phyloP scores from a whole-genome alignment of 1,140 invertebrate species.

The Cecropterus lyciades region DNA sequence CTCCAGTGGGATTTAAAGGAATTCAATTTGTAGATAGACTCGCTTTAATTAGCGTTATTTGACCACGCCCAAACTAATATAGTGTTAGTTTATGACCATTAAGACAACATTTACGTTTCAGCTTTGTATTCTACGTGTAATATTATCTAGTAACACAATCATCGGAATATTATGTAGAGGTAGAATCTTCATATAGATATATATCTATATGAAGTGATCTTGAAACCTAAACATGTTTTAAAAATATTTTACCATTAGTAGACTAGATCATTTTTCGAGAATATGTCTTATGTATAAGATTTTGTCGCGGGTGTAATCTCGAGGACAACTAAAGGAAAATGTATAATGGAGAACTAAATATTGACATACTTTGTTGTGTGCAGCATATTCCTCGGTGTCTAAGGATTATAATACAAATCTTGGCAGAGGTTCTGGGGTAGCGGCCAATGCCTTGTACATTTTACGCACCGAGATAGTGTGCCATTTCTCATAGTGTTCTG shows the following conservation, averaged over 20 bases:
- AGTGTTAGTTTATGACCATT: slow-evolving; percentile 10
- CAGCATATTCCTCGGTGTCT: slow-evolving; percentile 19
- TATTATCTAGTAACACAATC: too few relatives aligned
- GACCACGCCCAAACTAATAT: slow-evolving; percentile 28
- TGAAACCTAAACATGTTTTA: too few relatives aligned
- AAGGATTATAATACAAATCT: slow-evolving; percentile 34
- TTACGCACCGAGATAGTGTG: slow-evolving; percentile 25
- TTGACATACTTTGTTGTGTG: slow-evolving; percentile 22
- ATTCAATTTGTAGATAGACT: slow-evolving; percentile 11
- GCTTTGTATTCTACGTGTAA: neutral
- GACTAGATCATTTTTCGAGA: too few relatives aligned
- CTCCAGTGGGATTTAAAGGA: slow-evolving; percentile 3
- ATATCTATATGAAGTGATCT: too few relatives aligned
- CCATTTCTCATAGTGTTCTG: slow-evolving; percentile 29
- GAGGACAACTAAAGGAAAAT: neutral
- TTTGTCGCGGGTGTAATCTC: too few relatives aligned
- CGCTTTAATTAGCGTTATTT: slow-evolving; percentile 24
- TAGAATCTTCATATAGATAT: too few relatives aligned
- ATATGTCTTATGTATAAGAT: too few relatives aligned
- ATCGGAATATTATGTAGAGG: too few relatives aligned
- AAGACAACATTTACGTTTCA: slow-evolving; percentile 1
- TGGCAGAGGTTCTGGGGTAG: slow-evolving; percentile 21
- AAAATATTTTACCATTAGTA: too few relatives aligned
- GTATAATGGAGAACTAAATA: slow-evolving; percentile 18
- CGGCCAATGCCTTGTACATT: slow-evolving; percentile 28